Evolutionary conservation across 2,888 invertebrate genomes (phyloP).

Genomic region (Synergus gifuensis): DNA sequence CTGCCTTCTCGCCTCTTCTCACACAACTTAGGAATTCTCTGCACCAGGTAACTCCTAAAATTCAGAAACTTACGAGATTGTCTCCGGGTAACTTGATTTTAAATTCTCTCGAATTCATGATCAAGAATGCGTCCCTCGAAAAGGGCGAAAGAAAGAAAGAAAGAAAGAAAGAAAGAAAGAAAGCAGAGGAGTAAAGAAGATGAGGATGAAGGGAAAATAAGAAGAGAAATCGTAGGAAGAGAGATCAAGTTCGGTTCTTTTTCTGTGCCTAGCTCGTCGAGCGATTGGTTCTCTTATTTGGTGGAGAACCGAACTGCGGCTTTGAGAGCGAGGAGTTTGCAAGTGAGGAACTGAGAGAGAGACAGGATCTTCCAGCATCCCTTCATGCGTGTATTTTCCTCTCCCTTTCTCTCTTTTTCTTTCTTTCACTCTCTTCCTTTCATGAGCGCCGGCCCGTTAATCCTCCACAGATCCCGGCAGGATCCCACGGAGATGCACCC

Average conservation of each 20-base stretch:
- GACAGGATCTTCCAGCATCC: conserved; percentile 49
- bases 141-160: conserved; percentile 31
- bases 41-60: conserved; percentile 11
- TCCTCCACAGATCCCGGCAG: conserved; percentile 76
- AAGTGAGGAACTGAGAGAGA: conserved; percentile 39
- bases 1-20: not conserved
- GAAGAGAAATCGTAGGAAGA: conserved; percentile 37
- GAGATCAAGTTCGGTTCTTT: conserved; percentile 40
- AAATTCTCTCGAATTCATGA: conserved; percentile 34
- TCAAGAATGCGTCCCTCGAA: conserved; percentile 37
- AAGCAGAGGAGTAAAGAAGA: conserved; percentile 19
- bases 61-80: conserved; percentile 32
- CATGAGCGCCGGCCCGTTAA: conserved; percentile 77
- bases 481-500: conserved; percentile 77
- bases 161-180: not conserved
- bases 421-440: conserved; percentile 69
- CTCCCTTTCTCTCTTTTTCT: conserved; percentile 49
- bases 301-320: conserved; percentile 63
- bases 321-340: conserved; percentile 54
- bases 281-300: conserved; percentile 72
- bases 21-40: conserved; percentile 1
- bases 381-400: conserved; percentile 28
- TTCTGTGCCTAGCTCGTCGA: conserved; percentile 60
- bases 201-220: conserved; percentile 25
- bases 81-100: conserved; percentile 28